Base-by-base conservation (phyloP, 2,888 invertebrate species). In the Drosophila neonasuta region DNA sequence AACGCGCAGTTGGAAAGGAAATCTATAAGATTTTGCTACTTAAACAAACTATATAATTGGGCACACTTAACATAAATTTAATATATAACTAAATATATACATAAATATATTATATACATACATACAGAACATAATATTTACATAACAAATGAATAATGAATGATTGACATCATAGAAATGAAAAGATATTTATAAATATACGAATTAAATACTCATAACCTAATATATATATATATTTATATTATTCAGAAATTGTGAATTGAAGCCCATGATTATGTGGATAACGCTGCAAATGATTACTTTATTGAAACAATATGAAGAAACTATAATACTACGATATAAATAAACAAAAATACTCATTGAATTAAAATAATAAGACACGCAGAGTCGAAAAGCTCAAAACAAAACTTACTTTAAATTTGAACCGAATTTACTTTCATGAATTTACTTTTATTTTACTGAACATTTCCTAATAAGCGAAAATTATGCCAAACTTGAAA, bases 271-370 rank as follows among this genome's bases (percentile, higher is more conserved):
- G 46, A 30, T 10, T 50, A 74, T 66, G 66, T 80, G 81, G 79
- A 78, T 73, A 81, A 68, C 73, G 78, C 84, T 77, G 86, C 86
- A 86, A 87, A 84, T 83, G 80, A 86, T 86, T 86, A 86, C 86
- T 86, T 86, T 86, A 86, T 72, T 68, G 39, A 74, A 75, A 73
- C 66, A 51, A 66, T 66, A 49, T 49, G 24, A 42, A 58, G 24
- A 49, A 24, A 13, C 45, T 59, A 52, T 61, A 69, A 69, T 59
- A 73, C 42, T 44, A 48, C 41, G 32, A 73, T 11, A 55, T 45
- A 24, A 3, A 46, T 41, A 56, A 48, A 24, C 5, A 24, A 44
- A 7, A 60, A 70, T 71, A 67, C 58, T 67, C 61, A 67, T 46
- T 67, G 49, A 71, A 71, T 54, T 57, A 49, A 69, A 45, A 9